Percentiles rank a stretch among this genome's conserved stretches.
phyloP scores from a whole-genome alignment of 2,113 vertebrate genomes.

The Ranitomeya variabilis region DNA sequence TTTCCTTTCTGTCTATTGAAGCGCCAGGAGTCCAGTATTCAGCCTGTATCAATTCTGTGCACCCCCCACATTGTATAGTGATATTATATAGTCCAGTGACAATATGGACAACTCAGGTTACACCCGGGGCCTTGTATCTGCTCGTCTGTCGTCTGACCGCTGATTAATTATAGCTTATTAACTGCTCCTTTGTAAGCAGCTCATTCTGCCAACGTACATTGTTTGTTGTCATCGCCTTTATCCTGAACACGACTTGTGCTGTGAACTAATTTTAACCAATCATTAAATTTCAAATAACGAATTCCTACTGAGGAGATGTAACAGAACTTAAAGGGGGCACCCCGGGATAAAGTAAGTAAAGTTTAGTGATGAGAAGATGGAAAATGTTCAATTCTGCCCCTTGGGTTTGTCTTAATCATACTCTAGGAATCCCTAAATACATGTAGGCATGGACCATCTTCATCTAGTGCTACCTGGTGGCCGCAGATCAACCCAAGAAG shows the following conservation, averaged over 20 bases:
- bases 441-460: too few species aligned
- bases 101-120: conserved; percentile 34
- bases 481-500: too few species aligned
- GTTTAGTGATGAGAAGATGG: neutral
- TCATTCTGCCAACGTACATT: conserved; percentile 21
- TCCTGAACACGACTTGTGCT: neutral
- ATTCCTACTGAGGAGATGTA: neutral
- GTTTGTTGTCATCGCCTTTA: conserved; percentile 1
- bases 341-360: neutral
- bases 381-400: neutral
- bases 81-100: conserved; percentile 32
- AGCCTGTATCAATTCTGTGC: conserved; percentile 11
- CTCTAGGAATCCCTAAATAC: too few species aligned
- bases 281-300: conserved; percentile 8
- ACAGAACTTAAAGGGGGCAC: neutral
- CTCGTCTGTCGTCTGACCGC: conserved; percentile 31
- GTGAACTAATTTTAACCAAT: conserved; percentile 13
- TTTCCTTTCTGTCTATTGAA: conserved; percentile 36
- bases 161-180: conserved; percentile 46
- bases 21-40: neutral
- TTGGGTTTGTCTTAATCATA: too few species aligned
- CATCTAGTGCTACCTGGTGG: neutral
- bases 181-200: conserved; percentile 22
- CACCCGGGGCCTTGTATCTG: neutral
- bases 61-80: conserved; percentile 19